Conservation (phyloP, 2,888 invertebrate genomes). For the Euplexia lucipara region DNA sequence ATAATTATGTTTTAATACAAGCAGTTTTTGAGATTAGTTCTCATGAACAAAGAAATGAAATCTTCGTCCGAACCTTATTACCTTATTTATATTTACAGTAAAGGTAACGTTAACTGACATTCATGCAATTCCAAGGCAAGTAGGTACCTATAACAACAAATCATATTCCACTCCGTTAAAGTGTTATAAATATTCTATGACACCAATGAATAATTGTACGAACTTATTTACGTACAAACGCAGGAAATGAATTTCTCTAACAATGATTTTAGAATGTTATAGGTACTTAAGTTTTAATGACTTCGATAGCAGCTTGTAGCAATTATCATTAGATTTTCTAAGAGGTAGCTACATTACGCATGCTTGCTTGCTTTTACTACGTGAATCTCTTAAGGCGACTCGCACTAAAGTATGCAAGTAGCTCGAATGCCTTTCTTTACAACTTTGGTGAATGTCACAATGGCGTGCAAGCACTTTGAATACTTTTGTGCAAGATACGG, state of each 20-base stretch:
- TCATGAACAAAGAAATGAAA: not conserved
- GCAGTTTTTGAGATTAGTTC: not conserved
- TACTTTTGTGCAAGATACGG: too few species aligned
- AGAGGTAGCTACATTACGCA: not conserved
- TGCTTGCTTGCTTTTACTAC: too few species aligned
- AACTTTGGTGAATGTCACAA: too few species aligned
- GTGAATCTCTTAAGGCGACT: too few species aligned
- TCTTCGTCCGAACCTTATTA: too few species aligned
- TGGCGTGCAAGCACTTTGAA: too few species aligned
- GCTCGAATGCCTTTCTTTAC: too few species aligned
- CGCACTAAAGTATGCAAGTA: too few species aligned
- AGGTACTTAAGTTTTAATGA: slow-evolving; percentile 36
- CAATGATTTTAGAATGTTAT: slow-evolving; percentile 32
- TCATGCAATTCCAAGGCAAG: slow-evolving; percentile 16
- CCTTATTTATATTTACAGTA: slow-evolving; percentile 3
- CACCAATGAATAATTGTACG: slow-evolving; percentile 20
- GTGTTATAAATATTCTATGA: slow-evolving; percentile 34
- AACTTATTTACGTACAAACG: slow-evolving; percentile 63
- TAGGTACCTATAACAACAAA: slow-evolving; percentile 39
- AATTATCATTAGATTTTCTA: slow-evolving; percentile 10
- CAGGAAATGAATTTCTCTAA: slow-evolving; percentile 63
- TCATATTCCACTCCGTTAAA: slow-evolving; percentile 1
- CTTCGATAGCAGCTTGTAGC: slow-evolving; percentile 5
- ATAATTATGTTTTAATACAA: slow-evolving; percentile 8
- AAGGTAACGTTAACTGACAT: not conserved